phyloP scores from a whole-genome alignment of 2,888 invertebrate species.

The Balanococcus diminutus region DNA sequence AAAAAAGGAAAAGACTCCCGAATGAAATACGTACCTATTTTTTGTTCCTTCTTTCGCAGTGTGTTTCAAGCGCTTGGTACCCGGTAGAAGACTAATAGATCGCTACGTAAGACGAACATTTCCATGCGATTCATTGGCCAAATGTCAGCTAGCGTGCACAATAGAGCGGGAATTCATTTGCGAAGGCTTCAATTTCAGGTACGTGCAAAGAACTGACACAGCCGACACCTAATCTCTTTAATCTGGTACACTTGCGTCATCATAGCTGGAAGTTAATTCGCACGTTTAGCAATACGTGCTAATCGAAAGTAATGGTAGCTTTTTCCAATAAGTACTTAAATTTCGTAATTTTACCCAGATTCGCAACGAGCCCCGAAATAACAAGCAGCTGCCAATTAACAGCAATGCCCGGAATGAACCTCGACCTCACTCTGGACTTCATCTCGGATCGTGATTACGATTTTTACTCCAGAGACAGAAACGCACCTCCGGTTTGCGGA shows the following conservation, averaged over 20 bases:
- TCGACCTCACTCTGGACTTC: conserved; percentile 71
- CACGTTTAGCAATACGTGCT: not conserved
- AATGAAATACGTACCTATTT: no score
- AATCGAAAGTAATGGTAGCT: not conserved
- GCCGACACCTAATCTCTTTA: not conserved
- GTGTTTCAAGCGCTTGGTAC: conserved; percentile 77
- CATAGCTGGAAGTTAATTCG: not conserved
- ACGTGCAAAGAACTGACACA: conserved; percentile 57
- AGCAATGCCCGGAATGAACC: conserved; percentile 72
- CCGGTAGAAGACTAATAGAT: conserved; percentile 74
- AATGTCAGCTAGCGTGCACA: conserved; percentile 77
- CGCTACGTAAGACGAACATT: conserved; percentile 73
- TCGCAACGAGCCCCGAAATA: conserved; percentile 73
- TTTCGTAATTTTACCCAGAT: conserved; percentile 62
- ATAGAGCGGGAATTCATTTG: conserved; percentile 76
- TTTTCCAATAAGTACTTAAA: not conserved
- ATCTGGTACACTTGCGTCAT: not conserved
- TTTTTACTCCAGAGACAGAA: conserved; percentile 78
- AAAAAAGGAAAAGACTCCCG: not conserved
- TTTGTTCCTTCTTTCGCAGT: conserved; percentile 64
- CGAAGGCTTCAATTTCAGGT: conserved; percentile 84
- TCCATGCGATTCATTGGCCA: conserved; percentile 74
- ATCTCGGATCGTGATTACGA: conserved; percentile 76
- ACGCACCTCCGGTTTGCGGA: conserved; percentile 63
- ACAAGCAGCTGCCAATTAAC: conserved; percentile 80